Percentiles rank a stretch among this genome's conserved stretches.
Conservation (phyloP, 2,888 invertebrate genomes). For the Cryptocheilus praepositus region DNA sequence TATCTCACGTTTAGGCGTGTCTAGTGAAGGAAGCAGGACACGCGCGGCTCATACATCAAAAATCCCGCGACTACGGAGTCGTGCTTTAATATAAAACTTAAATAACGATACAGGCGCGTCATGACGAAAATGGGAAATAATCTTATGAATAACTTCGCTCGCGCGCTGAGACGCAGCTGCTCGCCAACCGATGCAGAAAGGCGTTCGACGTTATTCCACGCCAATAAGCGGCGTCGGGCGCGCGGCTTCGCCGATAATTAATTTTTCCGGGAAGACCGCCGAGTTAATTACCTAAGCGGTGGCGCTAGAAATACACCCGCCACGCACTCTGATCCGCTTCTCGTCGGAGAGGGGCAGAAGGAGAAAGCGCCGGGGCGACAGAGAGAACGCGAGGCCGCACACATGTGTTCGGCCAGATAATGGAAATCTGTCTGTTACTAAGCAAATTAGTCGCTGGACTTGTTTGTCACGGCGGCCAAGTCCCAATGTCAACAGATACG, state of each 20-base stretch:
- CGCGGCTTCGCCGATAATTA: too few relatives aligned
- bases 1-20: slow-evolving; percentile 73
- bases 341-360: not conserved
- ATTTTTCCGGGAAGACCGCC: too few relatives aligned
- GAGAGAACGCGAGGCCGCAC: not conserved
- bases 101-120: slow-evolving; percentile 72
- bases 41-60: slow-evolving; percentile 73
- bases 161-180: not conserved
- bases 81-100: slow-evolving; percentile 74
- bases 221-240: too few relatives aligned
- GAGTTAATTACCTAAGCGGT: not conserved
- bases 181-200: too few relatives aligned
- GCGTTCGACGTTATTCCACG: too few relatives aligned
- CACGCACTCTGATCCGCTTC: slow-evolving; percentile 3
- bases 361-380: not conserved
- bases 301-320: not conserved
- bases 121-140: slow-evolving; percentile 72
- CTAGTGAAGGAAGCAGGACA: slow-evolving; percentile 69
- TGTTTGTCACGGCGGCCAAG: slow-evolving; percentile 22
- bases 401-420: slow-evolving; percentile 18
- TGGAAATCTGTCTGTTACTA: slow-evolving; percentile 30
- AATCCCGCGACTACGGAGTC: slow-evolving; percentile 57
- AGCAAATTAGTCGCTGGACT: slow-evolving; percentile 27
- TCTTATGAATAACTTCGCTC: slow-evolving; percentile 68
- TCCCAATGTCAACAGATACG: slow-evolving; percentile 10